A percentile compares a stretch with the other conserved stretches of the same genome.
These are phyloP conservation scores for Chalcosyrphus nemorum DNA, from an alignment of 2,888 invertebrate genomes.

Conservation along the genomic window DNA sequence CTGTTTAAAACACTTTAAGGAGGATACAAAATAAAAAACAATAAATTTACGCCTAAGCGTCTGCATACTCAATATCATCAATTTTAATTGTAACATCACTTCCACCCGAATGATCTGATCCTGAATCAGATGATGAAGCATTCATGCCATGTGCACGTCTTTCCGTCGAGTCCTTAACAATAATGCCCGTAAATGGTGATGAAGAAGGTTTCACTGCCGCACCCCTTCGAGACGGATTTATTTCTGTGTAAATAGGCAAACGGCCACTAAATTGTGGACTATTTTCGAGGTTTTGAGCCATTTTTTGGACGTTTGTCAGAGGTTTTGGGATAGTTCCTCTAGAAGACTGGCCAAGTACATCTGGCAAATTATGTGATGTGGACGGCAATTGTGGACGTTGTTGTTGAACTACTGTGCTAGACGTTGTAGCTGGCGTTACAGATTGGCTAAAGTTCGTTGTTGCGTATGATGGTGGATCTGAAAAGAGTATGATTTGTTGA, in stretches of 20 bases:
- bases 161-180: conserved; percentile 10
- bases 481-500: neutral
- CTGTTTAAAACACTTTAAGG: conserved; percentile 57
- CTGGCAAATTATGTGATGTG: conserved; percentile 75
- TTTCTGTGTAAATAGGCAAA: conserved; percentile 75
- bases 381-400: conserved; percentile 72
- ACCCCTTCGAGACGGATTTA: conserved; percentile 47
- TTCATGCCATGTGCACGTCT: conserved; percentile 23
- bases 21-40: conserved; percentile 15
- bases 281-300: conserved; percentile 78
- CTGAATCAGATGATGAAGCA: conserved; percentile 76
- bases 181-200: conserved; percentile 34
- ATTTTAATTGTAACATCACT: conserved; percentile 81
- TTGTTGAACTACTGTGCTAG: conserved; percentile 1
- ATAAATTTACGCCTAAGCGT: conserved; percentile 75
- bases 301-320: conserved; percentile 77
- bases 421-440: conserved; percentile 3
- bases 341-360: conserved; percentile 73
- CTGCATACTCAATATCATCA: conserved; percentile 81
- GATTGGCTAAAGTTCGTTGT: conserved; percentile 43
- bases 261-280: conserved; percentile 76
- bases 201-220: conserved; percentile 38
- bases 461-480: conserved; percentile 71
- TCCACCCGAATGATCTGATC: conserved; percentile 82
- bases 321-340: conserved; percentile 56